Evolutionary conservation across 1,140 invertebrate genomes (phyloP).

Genomic region (Aradophagus sp.): DNA sequence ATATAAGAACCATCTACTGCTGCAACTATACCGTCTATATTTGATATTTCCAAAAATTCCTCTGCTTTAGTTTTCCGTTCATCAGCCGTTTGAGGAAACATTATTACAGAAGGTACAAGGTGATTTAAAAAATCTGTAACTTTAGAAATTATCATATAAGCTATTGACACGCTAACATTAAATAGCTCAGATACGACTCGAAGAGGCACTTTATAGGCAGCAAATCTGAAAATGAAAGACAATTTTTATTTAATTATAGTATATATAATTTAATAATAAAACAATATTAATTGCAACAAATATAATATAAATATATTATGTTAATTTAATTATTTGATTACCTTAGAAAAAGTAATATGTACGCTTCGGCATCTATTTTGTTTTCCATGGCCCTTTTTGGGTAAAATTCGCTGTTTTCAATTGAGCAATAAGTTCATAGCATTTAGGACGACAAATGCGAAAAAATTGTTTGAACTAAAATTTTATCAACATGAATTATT

Average conservation of each 20-base stretch:
- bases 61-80: constrained; percentile 7
- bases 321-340: not conserved
- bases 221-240: constrained; percentile 3
- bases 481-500: not conserved
- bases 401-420: not conserved
- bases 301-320: not conserved
- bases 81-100: constrained; percentile 2
- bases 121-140: constrained; percentile 9
- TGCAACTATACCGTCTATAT: constrained; percentile 12
- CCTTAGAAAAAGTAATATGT: constrained; percentile 1
- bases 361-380: not conserved
- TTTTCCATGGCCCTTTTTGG: not conserved
- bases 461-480: constrained; percentile 3
- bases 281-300: not conserved
- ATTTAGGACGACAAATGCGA: too few relatives aligned
- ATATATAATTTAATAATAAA: not conserved
- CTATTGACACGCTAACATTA: constrained; percentile 3
- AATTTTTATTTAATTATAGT: not conserved
- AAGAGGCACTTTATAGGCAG: constrained; percentile 8
- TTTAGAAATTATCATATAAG: not conserved
- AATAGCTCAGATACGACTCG: constrained; percentile 7
- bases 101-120: constrained; percentile 6
- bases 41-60: constrained; percentile 9
- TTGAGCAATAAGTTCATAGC: not conserved
- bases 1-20: not conserved